Evolutionary conservation across 2,113 vertebrate species (phyloP), one percentile per base, ranked within the genome.

Genomic region (Peromyscus californicus): DNA sequence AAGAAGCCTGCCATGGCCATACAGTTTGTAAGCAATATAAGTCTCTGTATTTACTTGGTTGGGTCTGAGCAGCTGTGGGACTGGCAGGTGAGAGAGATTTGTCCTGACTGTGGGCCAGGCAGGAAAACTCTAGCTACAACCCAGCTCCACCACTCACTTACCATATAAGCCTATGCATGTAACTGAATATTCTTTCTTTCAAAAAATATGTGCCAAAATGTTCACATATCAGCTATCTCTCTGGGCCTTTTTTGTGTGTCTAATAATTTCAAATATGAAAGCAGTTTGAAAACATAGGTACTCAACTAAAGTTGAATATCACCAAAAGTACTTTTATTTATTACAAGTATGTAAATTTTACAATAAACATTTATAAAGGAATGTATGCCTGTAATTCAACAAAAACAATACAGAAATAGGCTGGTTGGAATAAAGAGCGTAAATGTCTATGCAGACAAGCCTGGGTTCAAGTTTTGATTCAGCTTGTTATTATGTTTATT

Each of bases 231-330:
- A 16, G 7, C 39, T 61, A 70, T 83, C 61, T 85, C 51, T 33
- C 19, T 7, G 17, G 21, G 29, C 3, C 24, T 78, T 87, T 69
- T 75, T 24, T 89, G n/a, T 24, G 5, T 70, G 82, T 85, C 7
- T 57, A 36, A 92, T 63, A 92, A 69, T 82, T 86, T 72, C 26
- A 94, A 65, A 26, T 72, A 83, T 59, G 24, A 95, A 94, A 88
- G 5, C 31, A 39, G 51, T 95, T 82, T 94, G 13, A 69, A 84
- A 94, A 79, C 8, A 45, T 79, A 84, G 67, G 29, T 54, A 4
- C 39, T 70, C 29, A 3, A 2, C 5, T 84, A 63, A 97, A 67
- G n/a, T 69, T 93, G 22, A 12, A 54, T 48, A 75, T 15, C 61
- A 42, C 10, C 21, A 5, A 87, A 57, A 72, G 29, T 42, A 51